Percentiles rank a stretch among this genome's conserved stretches.
These are phyloP conservation scores for Drosophila bocki DNA, from an alignment of 1,140 invertebrate genomes.

Conservation along the genomic window DNA sequence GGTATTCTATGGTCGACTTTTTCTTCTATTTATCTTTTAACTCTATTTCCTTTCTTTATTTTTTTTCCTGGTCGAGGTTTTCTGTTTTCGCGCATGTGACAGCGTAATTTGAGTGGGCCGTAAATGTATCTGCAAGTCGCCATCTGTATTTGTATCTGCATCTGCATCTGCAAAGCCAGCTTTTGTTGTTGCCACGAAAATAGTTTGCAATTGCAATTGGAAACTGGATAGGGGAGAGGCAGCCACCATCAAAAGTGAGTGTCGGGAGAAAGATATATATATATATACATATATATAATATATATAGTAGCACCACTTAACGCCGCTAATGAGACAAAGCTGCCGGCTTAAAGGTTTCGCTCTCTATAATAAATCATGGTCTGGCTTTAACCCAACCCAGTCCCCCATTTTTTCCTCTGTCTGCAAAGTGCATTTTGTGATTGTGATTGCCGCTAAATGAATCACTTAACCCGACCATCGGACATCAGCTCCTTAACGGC, in stretches of 20 bases:
- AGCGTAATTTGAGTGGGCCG: constrained; percentile 73
- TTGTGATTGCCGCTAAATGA: constrained; percentile 82
- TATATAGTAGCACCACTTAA: constrained; percentile 64
- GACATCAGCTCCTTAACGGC: constrained; percentile 46
- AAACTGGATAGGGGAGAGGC: constrained; percentile 47
- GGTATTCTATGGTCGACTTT: background rate
- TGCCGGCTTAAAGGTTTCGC: constrained; percentile 66
- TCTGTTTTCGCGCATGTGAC: constrained; percentile 52
- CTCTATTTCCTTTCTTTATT: background rate
- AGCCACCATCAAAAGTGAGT: constrained; percentile 4
- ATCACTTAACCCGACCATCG: constrained; percentile 69
- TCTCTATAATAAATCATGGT: constrained; percentile 73
- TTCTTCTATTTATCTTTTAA: background rate
- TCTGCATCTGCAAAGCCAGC: constrained; percentile 23
- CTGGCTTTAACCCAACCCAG: constrained; percentile 19
- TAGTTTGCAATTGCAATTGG: constrained; percentile 66
- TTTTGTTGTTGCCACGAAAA: constrained; percentile 76
- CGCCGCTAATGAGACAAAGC: constrained; percentile 79
- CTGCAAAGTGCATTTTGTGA: constrained; percentile 80
- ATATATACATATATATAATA: background rate
- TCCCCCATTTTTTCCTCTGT: constrained; percentile 9
- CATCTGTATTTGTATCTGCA: constrained; percentile 41
- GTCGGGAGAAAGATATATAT: constrained; percentile 30
- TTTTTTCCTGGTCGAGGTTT: constrained; percentile 7
- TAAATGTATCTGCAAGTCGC: constrained; percentile 62